Conservation (phyloP, 2,888 invertebrate genomes). For the Idaea straminata region DNA sequence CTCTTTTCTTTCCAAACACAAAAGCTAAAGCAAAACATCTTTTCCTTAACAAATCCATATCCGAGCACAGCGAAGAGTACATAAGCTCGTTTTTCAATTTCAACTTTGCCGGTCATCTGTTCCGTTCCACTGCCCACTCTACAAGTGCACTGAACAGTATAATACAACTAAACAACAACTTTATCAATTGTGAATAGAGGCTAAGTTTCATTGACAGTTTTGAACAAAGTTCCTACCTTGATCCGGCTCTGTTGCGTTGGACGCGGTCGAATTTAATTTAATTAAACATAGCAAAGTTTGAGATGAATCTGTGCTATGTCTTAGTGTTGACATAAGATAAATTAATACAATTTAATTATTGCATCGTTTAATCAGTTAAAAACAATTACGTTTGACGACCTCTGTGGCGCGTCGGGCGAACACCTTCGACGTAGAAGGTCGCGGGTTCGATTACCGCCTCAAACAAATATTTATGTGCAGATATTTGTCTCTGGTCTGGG, state of each 20-base stretch:
- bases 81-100: constrained; percentile 37
- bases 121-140: constrained; percentile 17
- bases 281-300: background rate
- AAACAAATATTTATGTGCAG: too few species aligned
- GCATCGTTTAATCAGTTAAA: too few species aligned
- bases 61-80: background rate
- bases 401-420: too few species aligned
- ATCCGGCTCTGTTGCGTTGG: background rate
- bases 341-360: too few species aligned
- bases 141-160: background rate
- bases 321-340: too few species aligned
- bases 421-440: too few species aligned
- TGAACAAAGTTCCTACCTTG: background rate
- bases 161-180: background rate
- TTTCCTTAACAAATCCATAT: background rate
- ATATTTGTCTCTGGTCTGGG: too few species aligned
- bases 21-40: background rate
- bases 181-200: background rate
- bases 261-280: background rate
- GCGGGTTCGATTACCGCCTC: too few species aligned
- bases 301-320: too few species aligned
- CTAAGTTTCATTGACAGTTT: background rate
- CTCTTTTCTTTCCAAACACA: background rate
- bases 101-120: constrained; percentile 35
- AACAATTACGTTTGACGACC: too few species aligned